These are phyloP conservation scores for Phainopepla nitens DNA, from an alignment of 2,113 vertebrate genomes.

Conservation along the genomic window DNA sequence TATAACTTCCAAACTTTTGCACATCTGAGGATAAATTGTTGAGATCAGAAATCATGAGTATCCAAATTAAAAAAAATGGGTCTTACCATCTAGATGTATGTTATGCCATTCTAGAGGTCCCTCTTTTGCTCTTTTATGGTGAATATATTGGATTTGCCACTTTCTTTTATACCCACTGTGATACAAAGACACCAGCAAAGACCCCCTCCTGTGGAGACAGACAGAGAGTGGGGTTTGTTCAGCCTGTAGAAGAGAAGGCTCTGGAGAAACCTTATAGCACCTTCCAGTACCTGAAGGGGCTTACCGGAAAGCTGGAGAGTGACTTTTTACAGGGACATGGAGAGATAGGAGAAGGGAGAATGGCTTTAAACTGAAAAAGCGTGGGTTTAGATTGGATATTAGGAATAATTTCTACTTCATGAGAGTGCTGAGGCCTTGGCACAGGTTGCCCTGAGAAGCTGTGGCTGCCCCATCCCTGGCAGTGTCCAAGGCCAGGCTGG, in stretches of 20 bases:
- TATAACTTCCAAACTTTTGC: not conserved
- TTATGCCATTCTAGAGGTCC: not conserved
- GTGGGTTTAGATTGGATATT: not conserved
- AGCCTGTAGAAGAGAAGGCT: not conserved
- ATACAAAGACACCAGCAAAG: not conserved
- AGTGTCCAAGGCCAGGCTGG: fast-evolving
- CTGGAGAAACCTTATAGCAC: not conserved
- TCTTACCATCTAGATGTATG: not conserved
- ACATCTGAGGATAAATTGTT: not conserved
- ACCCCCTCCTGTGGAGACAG: not conserved
- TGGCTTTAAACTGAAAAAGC: not conserved
- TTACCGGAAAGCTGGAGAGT: not conserved
- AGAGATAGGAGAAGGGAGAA: not conserved
- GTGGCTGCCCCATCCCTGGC: not conserved
- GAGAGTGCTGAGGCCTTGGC: not conserved
- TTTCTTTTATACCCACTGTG: not conserved
- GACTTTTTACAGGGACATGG: not conserved
- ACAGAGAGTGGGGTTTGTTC: not conserved
- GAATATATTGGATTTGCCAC: not conserved
- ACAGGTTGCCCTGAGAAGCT: not conserved
- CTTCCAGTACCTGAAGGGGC: not conserved
- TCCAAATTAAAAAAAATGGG: not conserved
- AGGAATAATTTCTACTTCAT: not conserved
- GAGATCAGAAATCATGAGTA: not conserved
- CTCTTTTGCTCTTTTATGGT: not conserved